These are phyloP conservation scores for Tenthredo livida DNA, from an alignment of 2,888 invertebrate species.

Conservation along the genomic window DNA sequence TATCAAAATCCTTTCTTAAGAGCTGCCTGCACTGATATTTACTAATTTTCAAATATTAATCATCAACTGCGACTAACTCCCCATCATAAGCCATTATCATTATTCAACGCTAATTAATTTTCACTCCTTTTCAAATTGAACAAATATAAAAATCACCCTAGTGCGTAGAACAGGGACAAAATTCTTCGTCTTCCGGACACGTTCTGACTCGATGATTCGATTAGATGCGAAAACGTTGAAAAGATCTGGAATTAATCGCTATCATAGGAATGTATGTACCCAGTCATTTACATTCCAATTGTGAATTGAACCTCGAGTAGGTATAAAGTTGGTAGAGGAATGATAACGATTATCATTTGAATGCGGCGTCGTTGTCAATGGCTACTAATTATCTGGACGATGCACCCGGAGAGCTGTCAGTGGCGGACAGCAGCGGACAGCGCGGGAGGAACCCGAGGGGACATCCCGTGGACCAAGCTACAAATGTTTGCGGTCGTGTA, in stretches of 20 bases:
- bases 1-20: constrained; percentile 72
- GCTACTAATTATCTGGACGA: constrained; percentile 51
- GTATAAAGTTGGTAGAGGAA: constrained; percentile 20
- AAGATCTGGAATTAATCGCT: not conserved
- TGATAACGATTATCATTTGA: constrained; percentile 49
- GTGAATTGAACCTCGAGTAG: not conserved
- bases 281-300: not conserved
- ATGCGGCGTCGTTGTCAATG: constrained; percentile 46
- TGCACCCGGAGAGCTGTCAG: constrained; percentile 32
- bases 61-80: not conserved
- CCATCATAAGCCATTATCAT: not conserved
- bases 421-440: constrained; percentile 47
- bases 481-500: constrained; percentile 56
- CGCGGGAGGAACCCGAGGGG: constrained; percentile 23
- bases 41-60: constrained; percentile 5
- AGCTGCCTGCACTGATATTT: constrained; percentile 20
- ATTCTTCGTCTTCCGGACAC: not conserved
- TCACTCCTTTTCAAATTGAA: constrained; percentile 3
- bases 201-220: too few species aligned
- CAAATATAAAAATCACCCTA: not conserved
- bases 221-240: not conserved
- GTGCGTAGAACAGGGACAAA: not conserved
- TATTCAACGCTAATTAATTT: not conserved
- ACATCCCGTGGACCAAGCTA: constrained; percentile 41
- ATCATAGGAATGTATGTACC: too few species aligned